Evolutionary conservation across 2,888 invertebrate genomes (phyloP).

Genomic region (Ochropleura leucogaster): DNA sequence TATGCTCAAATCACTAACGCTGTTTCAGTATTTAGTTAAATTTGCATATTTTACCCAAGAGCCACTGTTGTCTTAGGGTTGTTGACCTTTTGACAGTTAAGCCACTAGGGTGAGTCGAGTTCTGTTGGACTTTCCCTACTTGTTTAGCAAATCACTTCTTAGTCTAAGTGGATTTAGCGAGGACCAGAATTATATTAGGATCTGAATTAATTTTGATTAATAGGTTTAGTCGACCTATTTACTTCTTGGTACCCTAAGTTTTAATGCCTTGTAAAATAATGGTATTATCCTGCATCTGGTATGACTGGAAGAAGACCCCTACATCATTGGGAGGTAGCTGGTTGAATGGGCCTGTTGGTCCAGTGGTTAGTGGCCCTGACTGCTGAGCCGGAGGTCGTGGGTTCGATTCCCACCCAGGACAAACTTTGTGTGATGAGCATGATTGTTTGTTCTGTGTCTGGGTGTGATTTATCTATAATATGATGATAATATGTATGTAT

Average conservation of each 20-base stretch:
- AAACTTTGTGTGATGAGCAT: too few relatives aligned
- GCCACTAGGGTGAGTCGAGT: conserved; percentile 39
- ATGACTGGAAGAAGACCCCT: too few relatives aligned
- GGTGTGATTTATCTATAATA: too few relatives aligned
- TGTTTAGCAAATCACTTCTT: conserved; percentile 38
- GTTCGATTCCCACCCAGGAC: too few relatives aligned
- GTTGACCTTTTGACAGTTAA: conserved; percentile 67
- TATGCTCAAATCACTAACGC: conserved; percentile 59
- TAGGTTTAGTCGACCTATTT: too few relatives aligned
- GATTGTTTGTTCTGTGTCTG: too few relatives aligned
- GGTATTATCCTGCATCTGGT: not conserved
- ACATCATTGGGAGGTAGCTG: too few relatives aligned
- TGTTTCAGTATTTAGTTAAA: conserved; percentile 67
- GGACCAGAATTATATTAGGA: conserved; percentile 17
- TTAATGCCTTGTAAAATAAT: not conserved
- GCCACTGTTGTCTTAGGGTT: conserved; percentile 66
- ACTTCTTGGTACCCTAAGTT: not conserved
- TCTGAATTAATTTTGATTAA: conserved; percentile 3
- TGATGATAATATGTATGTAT: too few relatives aligned
- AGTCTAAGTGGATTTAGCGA: conserved; percentile 33
- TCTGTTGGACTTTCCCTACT: conserved; percentile 51
- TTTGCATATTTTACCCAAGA: conserved; percentile 64
- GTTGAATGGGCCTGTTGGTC: too few relatives aligned
- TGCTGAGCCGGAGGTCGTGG: too few relatives aligned
- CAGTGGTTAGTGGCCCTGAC: too few relatives aligned